Base-by-base conservation (phyloP, 2,888 invertebrate genomes). In the Xanthia icteritia region DNA sequence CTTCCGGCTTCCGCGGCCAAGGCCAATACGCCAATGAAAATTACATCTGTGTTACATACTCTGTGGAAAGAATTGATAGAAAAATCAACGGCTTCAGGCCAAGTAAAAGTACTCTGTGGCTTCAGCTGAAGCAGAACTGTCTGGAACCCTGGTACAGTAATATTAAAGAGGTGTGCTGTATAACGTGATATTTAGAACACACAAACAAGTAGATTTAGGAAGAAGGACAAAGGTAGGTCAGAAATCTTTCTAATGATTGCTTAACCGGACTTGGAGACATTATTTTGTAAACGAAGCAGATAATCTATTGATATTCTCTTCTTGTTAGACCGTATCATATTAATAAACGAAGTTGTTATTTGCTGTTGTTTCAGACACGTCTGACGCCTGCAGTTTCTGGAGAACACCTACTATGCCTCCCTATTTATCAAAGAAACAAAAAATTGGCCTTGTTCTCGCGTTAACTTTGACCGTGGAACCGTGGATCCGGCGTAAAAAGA, bases 391-490 rank as follows among this genome's bases (percentile, higher is more conserved):
- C 23, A 54, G 8, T 9, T 11, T 54, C 36, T n/a, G 17, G 4
- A 39, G 9, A 63, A 23, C 15, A 39, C 5, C 2, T 66, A 81
- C 23, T 66, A 73, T 66, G 73, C 45, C 73, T 42, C 73, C 51
- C 8, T 66, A 65, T 73, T 58, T 73, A 45, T 20, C 66, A 45
- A 66, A 31, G 13, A 66, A 45, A 45, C 73, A 73, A 42, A 73
- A 66, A 56, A 39, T 67, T 45, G 73, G 56, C 45, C 45, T 73
- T 17, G 58, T 58, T n/a, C 15, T 73, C 4, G 67, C 67, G 17
- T 31, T 73, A 45, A 73, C 58, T 58, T 66, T 73, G 45, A 45
- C 9, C 5, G 31, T 73, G 45, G 58, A n/a, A 45, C 9, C 5
- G 31, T 73, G 45, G 58, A n/a, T n/a, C 68, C 45, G 11, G 27